These are phyloP conservation scores for Planococcus citri DNA, from an alignment of 1,140 invertebrate species.

Conservation along the genomic window DNA sequence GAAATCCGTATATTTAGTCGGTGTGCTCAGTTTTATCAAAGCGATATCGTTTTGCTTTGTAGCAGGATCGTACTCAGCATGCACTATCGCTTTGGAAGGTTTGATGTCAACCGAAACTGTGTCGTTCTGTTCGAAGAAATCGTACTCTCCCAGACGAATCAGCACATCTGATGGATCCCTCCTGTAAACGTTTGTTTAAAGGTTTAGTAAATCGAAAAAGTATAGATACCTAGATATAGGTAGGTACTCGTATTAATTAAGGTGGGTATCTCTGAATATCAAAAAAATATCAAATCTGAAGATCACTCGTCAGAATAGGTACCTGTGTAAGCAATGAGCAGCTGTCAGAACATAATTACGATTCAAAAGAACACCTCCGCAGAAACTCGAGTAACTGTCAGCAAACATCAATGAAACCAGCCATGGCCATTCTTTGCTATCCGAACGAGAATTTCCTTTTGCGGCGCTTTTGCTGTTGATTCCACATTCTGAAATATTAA, in stretches of 20 bases:
- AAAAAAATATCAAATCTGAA: no score
- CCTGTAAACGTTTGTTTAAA: no score
- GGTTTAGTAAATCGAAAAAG: no score
- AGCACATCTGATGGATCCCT: constrained; percentile 21
- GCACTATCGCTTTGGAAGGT: constrained; percentile 35
- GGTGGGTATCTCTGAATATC: no score
- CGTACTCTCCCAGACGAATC: constrained; percentile 30
- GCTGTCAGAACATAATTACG: constrained; percentile 62
- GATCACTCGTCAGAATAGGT: no score
- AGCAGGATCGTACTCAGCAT: constrained; percentile 52
- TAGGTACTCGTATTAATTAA: no score
- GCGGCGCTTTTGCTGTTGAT: constrained; percentile 65
- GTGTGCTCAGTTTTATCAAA: constrained; percentile 49
- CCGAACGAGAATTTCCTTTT: constrained; percentile 54
- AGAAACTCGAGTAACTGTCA: constrained; percentile 57
- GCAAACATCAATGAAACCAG: constrained; percentile 62
- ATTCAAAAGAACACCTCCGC: constrained; percentile 66
- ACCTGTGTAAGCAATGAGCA: constrained; percentile 58
- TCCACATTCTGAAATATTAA: constrained; percentile 39
- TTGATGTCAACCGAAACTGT: constrained; percentile 26
- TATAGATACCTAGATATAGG: no score
- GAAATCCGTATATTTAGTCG: constrained; percentile 42
- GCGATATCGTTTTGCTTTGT: constrained; percentile 72
- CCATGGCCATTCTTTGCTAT: constrained; percentile 66
- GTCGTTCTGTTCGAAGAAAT: constrained; percentile 27